Evolutionary conservation across 2,113 vertebrate species (phyloP), one percentile per base, ranked within the genome.

Genomic region (Hypomesus transpacificus): DNA sequence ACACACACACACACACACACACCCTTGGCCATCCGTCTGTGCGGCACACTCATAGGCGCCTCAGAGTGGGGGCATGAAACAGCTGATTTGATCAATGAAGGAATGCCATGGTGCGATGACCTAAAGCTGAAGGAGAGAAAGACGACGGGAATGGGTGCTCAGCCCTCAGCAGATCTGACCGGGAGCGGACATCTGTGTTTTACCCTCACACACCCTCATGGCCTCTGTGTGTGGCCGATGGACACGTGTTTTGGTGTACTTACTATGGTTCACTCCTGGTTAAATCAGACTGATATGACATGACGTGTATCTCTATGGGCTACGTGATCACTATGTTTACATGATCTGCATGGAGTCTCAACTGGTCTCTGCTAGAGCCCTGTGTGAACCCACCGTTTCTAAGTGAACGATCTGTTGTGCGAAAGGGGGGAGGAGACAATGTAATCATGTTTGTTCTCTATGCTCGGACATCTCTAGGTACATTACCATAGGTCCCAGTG

Each of bases 381-480:
- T 60, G 20, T 3, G 22, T 4, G 21, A 22, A 60, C 21, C 22
- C 5, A 16, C 52, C 52, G 4, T 60, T 22, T 26, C 11, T 60
- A 22, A 14, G 3, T 61, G 26, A 22, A 4, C 16, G 24, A 17
- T 28, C 14, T 28, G 14, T 28, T 22, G 59, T 16, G 24, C 18
- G 28, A 28, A 34, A 18, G 61, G 21, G 17, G 17, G 22, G 24
- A 54, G 22, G 22, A 6, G 34, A 34, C 20, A 54, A 39, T 46
- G 21, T 59, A 16, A 50, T 65, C 16, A 26, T 18, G 4, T 18
- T 56, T 63, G 2, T 31, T 63, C 6, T 63, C 34, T 50, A 17
- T 67, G 63, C 56, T 70, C 57, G 70, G 24, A 51, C 59, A 46
- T 59, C 28, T 62, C 24, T 58, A 9, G 60, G 63, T 80, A 51